Base-by-base conservation (phyloP, 2,797 vertebrate species). In the Mareca penelope region DNA sequence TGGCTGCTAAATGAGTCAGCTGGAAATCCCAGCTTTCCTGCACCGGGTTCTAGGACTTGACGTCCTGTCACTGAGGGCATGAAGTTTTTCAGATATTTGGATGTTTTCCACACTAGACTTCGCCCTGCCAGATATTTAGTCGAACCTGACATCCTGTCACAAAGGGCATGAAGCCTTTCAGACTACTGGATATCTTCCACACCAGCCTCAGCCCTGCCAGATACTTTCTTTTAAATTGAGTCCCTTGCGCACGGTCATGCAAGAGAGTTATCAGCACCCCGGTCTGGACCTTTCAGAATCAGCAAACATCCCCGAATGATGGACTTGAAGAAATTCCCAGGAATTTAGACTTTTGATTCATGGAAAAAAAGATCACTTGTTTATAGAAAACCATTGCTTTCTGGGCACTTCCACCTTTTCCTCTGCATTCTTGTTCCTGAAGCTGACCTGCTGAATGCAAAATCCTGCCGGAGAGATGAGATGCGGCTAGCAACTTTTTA, bases 111-210 rank as follows among this genome's bases (percentile, higher is more conserved):
- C 87, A 81, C 88, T 94, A 94, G 93, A 72, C 85, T 96, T 96
- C 1, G 14, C 73, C 52, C 94, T 95, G 95, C 90, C 94, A 95
- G 89, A 93, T 96, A 96, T 86, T 96, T 95, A 82, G 91, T 95
- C 76, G 91, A 95, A 89, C 93, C 90, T 96, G 95, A 96, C 95
- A 95, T 95, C 77, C 94, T 96, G 95, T 96, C 96, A 96, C 68
- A 90, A 87, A 95, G 90, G 95, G 94, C 94, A 89, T 92, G 94
- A 95, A 94, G 80, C 89, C 94, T 96, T 95, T 96, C 96, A 96
- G 80, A 93, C 95, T 92, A 48, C 82, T 88, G 93, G 89, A 95
- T 96, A 95, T 96, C 92, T 95, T 96, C 93, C 93, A 95, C 93
- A 95, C 91, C 82, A 92, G 89, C 16, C 77, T 95, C 93, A 85